Evolutionary conservation across 2,797 vertebrate genomes (phyloP), one percentile per base, ranked within the genome.

Genomic region (Myiothlypis coronata): DNA sequence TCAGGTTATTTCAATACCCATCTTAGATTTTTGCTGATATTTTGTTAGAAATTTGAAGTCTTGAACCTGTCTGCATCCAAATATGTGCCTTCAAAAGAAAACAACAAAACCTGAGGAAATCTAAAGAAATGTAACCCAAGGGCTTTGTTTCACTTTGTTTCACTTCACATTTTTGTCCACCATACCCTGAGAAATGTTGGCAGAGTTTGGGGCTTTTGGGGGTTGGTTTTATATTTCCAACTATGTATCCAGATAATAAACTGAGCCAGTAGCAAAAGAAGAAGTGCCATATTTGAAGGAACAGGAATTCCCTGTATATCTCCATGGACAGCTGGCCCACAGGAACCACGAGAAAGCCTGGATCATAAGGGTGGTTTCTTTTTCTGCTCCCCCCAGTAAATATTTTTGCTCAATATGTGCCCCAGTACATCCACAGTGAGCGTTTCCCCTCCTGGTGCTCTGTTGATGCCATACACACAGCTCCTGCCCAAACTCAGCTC

Each of bases 391-490:
- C 7, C 28, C 17, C 16, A 20, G 32, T 3, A 37, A 32, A n/a
- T 8, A 11, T 22, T 80, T 56, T 55, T 32, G 21, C 49, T 37
- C 55, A 34, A 5, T 22, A 5, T 2, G 15, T n/a, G 14, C 39
- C 37, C 14, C 41, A 52, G n/a, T 7, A 7, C 4, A 56, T 19
- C 17, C 47, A 4, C 8, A 12, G 3, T 10, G 52, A 70, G 16
- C 0, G 0, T 35, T 57, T 30, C 15, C 24, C 14, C 41, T 41
- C 32, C 59, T 52, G 55, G 14, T 24, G 26, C n/a, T 49, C 13
- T 1, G 20, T 1, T 32, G 16, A 32, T 13, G 32, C 16, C 39
- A 41, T 0, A 44, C 11, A 14, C 18, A 7, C 2, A 6, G 21
- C 4, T 91, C 21, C 52, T 35, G 67, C 59, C 41, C 60, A 70